Conservation (phyloP, 2,113 vertebrate species). For the Gallinago undulata region DNA sequence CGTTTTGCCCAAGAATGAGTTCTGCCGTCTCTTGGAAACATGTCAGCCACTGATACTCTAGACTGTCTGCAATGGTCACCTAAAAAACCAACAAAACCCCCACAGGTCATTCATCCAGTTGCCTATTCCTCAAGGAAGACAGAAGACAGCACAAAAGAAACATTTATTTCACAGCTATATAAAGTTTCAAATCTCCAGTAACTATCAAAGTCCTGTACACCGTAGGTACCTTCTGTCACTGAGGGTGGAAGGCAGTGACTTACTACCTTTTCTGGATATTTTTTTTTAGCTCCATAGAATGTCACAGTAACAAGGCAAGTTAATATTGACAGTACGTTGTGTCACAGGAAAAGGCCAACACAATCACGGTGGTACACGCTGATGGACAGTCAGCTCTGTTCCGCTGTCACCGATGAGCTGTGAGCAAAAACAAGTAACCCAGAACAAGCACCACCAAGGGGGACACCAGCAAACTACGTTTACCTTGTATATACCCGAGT, state of each 20-base stretch:
- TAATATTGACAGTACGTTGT: background rate
- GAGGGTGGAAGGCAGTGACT: background rate
- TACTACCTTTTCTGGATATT: background rate
- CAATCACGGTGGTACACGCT: background rate
- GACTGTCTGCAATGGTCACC: conserved; percentile 92
- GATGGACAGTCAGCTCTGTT: background rate
- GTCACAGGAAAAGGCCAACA: background rate
- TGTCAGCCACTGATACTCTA: conserved; percentile 96
- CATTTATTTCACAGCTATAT: background rate
- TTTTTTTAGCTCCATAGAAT: background rate
- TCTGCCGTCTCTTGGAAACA: conserved; percentile 96
- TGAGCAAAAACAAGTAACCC: background rate
- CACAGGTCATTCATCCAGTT: background rate
- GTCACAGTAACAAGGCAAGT: background rate
- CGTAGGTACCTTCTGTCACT: background rate
- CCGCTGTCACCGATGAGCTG: background rate
- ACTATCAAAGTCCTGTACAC: background rate
- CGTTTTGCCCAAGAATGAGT: conserved; percentile 89
- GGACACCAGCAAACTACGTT: background rate
- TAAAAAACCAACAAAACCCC: conserved; percentile 19
- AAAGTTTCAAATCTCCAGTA: background rate
- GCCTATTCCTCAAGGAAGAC: background rate
- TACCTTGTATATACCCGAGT: background rate
- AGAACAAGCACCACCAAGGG: background rate
- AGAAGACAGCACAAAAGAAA: background rate